A percentile compares a stretch with the other conserved stretches of the same genome.
These are phyloP conservation scores for Solenopsis fugax DNA, from an alignment of 1,140 invertebrate species.

Conservation along the genomic window DNA sequence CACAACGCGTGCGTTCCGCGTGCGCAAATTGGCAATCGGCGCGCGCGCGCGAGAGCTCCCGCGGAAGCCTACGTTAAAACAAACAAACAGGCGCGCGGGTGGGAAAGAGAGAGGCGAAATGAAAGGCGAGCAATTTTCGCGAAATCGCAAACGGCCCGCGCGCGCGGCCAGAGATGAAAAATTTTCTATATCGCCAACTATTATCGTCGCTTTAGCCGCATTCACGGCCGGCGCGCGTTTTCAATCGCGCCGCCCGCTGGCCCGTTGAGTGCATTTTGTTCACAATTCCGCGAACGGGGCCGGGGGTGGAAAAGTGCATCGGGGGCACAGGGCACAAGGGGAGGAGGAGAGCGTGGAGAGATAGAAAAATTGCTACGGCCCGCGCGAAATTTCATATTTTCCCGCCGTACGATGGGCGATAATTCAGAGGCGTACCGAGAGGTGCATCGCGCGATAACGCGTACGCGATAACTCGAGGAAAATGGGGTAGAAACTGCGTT, in stretches of 20 bases:
- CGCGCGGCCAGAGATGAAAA: constrained; percentile 70
- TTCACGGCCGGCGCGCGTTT: constrained; percentile 71
- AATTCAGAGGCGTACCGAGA: constrained; percentile 68
- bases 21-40: constrained; percentile 65
- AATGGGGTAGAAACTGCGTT: constrained; percentile 64
- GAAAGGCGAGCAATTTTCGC: constrained; percentile 60
- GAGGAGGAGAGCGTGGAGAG: background rate
- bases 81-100: background rate
- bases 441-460: constrained; percentile 69
- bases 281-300: constrained; percentile 67
- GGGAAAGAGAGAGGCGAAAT: background rate
- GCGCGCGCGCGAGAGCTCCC: constrained; percentile 18
- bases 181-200: constrained; percentile 75
- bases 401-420: constrained; percentile 69
- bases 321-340: background rate
- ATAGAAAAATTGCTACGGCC: constrained; percentile 70
- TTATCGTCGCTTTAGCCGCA: constrained; percentile 74
- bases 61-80: constrained; percentile 52
- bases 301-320: constrained; percentile 1
- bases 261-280: constrained; percentile 75
- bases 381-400: constrained; percentile 76
- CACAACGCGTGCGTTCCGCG: constrained; percentile 57
- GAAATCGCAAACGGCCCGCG: constrained; percentile 58
- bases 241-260: constrained; percentile 73
- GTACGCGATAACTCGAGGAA: constrained; percentile 70